These are phyloP conservation scores for Nasalis larvatus DNA, from an alignment of 2,113 vertebrate genomes.

Conservation along the genomic window DNA sequence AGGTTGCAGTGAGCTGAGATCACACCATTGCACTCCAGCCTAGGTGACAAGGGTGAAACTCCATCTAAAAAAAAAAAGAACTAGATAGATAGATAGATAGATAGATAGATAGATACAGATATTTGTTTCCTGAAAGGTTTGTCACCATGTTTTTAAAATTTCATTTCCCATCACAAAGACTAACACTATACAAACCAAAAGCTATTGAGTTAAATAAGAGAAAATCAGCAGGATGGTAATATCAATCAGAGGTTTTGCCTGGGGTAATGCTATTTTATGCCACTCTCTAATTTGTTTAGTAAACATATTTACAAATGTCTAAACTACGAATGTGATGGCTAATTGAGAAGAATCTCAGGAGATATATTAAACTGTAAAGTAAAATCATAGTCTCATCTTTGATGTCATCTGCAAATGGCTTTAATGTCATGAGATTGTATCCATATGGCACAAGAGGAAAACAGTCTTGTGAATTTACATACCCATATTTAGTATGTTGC, in stretches of 20 bases:
- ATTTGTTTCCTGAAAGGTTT: background rate
- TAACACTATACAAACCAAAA: background rate
- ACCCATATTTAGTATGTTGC: background rate
- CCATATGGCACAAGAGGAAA: background rate
- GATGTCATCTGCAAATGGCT: background rate
- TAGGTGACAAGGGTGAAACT: too few species aligned
- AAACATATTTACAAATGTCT: constrained; percentile 48
- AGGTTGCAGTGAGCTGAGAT: too few species aligned
- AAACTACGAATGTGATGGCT: constrained; percentile 1
- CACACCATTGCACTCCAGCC: too few species aligned
- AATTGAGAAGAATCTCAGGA: constrained; percentile 29
- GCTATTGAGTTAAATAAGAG: constrained; percentile 16
- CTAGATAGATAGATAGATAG: too few species aligned
- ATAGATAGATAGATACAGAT: background rate
- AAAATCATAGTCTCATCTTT: constrained; percentile 17
- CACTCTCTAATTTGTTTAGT: constrained; percentile 42
- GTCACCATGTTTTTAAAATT: background rate
- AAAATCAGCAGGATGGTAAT: constrained; percentile 7
- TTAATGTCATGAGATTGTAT: background rate
- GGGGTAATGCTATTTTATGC: background rate
- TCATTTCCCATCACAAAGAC: background rate
- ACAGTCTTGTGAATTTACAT: background rate
- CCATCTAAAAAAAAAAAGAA: too few species aligned
- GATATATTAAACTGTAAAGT: background rate
- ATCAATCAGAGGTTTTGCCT: background rate